Evolutionary conservation across 2,888 invertebrate genomes (phyloP).

Genomic region (Cyaniris semiargus): DNA sequence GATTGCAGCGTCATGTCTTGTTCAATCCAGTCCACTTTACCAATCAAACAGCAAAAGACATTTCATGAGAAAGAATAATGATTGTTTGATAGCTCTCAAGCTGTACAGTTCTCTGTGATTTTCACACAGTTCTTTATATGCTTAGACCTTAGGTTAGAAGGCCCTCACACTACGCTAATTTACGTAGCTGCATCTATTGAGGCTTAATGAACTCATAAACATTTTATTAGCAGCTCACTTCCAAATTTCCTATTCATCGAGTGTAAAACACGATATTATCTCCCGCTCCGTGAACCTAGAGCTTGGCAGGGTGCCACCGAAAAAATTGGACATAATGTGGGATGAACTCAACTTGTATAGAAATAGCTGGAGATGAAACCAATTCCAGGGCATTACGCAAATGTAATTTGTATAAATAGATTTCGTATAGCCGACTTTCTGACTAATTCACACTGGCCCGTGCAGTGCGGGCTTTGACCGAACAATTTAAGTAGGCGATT

Average conservation of each 20-base stretch:
- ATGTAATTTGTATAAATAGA: conserved; percentile 31
- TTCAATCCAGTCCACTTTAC: too few relatives aligned
- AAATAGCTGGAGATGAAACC: conserved; percentile 33
- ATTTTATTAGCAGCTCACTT: conserved; percentile 2
- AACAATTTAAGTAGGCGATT: conserved; percentile 11
- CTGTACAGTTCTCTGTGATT: too few relatives aligned
- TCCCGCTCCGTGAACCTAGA: conserved; percentile 29
- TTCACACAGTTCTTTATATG: not conserved
- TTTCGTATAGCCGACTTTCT: conserved; percentile 25
- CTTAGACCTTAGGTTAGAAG: too few relatives aligned
- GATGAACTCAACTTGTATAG: conserved; percentile 34
- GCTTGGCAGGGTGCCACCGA: conserved; percentile 42
- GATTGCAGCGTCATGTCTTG: too few relatives aligned
- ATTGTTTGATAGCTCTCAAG: too few relatives aligned
- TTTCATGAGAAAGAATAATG: too few relatives aligned
- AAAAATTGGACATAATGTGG: conserved; percentile 39
- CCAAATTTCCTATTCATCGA: not conserved
- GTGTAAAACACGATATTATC: conserved; percentile 5
- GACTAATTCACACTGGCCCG: conserved; percentile 10
- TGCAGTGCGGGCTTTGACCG: conserved; percentile 27
- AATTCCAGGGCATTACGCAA: conserved; percentile 32
- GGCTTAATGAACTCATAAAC: not conserved
- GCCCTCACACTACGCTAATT: not conserved
- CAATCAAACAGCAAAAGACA: too few relatives aligned
- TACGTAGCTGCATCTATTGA: not conserved